Conservation (phyloP, 2,888 invertebrate genomes). For the Latheticus oryzae region DNA sequence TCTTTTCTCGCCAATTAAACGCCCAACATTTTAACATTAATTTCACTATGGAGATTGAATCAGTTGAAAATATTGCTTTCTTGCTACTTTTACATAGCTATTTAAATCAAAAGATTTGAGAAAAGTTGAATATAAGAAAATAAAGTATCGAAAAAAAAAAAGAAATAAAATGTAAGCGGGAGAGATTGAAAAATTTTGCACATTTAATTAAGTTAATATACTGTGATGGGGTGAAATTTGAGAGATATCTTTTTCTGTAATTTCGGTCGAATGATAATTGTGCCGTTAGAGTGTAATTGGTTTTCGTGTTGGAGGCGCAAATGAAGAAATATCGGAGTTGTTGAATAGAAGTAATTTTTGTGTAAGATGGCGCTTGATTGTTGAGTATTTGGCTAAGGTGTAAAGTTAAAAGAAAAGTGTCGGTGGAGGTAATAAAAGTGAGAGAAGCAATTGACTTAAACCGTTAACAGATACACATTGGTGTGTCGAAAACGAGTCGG, state of each 20-base stretch:
- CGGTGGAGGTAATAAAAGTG: slow-evolving; percentile 58
- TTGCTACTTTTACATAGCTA: slow-evolving; percentile 36
- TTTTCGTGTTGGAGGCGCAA: slow-evolving; percentile 34
- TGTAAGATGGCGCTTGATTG: slow-evolving; percentile 32
- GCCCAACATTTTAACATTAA: slow-evolving; percentile 45
- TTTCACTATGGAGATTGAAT: slow-evolving; percentile 44
- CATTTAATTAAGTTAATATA: slow-evolving; percentile 18
- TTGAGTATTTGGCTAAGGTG: slow-evolving; percentile 40
- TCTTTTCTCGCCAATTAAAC: slow-evolving; percentile 45
- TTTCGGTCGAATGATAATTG: slow-evolving; percentile 23
- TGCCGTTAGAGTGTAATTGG: slow-evolving; percentile 30
- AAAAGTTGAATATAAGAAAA: slow-evolving; percentile 5
- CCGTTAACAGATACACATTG: slow-evolving; percentile 52
- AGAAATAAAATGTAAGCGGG: background rate
- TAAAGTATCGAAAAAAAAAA: background rate
- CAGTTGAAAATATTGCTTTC: slow-evolving; percentile 40
- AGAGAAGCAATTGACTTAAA: slow-evolving; percentile 50
- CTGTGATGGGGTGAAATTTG: slow-evolving; percentile 14
- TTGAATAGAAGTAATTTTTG: slow-evolving; percentile 26
- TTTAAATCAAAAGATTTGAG: slow-evolving; percentile 36
- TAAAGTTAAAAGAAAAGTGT: slow-evolving; percentile 54
- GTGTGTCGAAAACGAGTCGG: slow-evolving; percentile 44
- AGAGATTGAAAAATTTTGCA: slow-evolving; percentile 1
- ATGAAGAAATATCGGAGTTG: slow-evolving; percentile 31
- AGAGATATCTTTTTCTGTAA: slow-evolving; percentile 27